Percentiles rank a stretch among this genome's conserved stretches.
These are phyloP conservation scores for Dryobotodes eremita DNA, from an alignment of 2,888 invertebrate species.

Conservation along the genomic window DNA sequence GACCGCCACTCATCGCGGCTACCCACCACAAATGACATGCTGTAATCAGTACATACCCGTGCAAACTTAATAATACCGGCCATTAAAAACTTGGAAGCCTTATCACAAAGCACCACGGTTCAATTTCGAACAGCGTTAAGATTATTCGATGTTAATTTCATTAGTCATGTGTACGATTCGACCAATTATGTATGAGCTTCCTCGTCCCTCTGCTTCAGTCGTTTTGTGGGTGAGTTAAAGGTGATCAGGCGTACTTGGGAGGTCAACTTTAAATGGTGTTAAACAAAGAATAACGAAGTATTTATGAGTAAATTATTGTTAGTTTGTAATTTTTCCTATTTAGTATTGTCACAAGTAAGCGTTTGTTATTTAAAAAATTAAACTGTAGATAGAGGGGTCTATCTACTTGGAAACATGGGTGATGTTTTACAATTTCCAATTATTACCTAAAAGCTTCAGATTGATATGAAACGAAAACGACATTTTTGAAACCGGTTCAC, in stretches of 20 bases:
- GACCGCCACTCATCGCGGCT: constrained; percentile 52
- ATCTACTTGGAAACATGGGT: neutral
- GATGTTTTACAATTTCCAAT: neutral
- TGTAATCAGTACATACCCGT: constrained; percentile 51
- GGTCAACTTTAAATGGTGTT: constrained; percentile 47
- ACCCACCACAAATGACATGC: constrained; percentile 56
- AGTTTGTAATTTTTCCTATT: constrained; percentile 6
- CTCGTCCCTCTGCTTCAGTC: constrained; percentile 2
- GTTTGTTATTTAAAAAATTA: neutral
- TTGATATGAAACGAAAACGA: constrained; percentile 1
- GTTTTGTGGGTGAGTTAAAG: constrained; percentile 7
- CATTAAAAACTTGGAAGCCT: neutral
- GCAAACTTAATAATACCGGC: constrained; percentile 23
- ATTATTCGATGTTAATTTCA: constrained; percentile 14
- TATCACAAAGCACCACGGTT: constrained; percentile 16
- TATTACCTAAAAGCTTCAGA: neutral
- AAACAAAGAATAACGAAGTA: constrained; percentile 48
- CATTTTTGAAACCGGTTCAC: constrained; percentile 29
- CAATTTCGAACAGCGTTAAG: constrained; percentile 20
- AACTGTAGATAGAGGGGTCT: neutral
- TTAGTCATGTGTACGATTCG: constrained; percentile 26
- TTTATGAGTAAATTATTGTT: constrained; percentile 33
- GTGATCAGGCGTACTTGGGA: constrained; percentile 9
- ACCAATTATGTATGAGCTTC: constrained; percentile 46
- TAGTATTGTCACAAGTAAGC: neutral